A percentile compares a stretch with the other conserved stretches of the same genome.
These are phyloP conservation scores for Pachydiplax longipennis DNA, from an alignment of 2,888 invertebrate genomes.

Conservation along the genomic window DNA sequence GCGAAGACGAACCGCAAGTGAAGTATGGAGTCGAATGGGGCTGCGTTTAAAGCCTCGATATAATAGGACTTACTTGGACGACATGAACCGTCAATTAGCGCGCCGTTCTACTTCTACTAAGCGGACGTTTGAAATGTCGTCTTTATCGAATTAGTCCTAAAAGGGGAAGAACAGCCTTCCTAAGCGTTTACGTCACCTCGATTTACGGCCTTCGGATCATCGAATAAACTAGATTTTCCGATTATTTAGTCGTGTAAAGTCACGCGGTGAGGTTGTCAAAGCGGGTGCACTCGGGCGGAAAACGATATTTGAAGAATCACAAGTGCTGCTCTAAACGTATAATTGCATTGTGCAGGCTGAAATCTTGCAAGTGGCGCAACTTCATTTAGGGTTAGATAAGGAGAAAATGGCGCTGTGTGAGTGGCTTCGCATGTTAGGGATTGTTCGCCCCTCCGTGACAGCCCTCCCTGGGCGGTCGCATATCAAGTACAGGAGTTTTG, in stretches of 20 bases:
- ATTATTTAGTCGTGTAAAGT: not conserved
- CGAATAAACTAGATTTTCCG: not conserved
- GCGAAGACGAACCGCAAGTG: too few species aligned
- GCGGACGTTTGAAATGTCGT: not conserved
- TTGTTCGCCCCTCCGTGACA: too few species aligned
- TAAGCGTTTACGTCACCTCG: not conserved
- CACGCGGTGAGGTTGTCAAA: not conserved
- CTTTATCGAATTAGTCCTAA: not conserved
- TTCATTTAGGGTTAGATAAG: not conserved
- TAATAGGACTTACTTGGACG: too few species aligned
- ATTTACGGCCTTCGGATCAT: not conserved
- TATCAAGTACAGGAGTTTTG: too few species aligned
- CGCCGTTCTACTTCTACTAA: too few species aligned
- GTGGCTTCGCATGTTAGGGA: not conserved
- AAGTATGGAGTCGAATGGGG: too few species aligned
- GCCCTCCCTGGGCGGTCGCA: too few species aligned
- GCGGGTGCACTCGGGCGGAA: not conserved
- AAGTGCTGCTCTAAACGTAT: not conserved
- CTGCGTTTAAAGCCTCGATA: too few species aligned
- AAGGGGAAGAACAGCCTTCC: not conserved
- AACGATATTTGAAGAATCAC: not conserved
- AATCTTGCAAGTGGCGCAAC: not conserved
- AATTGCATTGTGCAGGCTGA: not conserved
- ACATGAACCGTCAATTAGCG: too few species aligned
- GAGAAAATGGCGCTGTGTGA: not conserved